Base-by-base conservation (phyloP, 2,113 vertebrate genomes). In the Electrona antarctica region DNA sequence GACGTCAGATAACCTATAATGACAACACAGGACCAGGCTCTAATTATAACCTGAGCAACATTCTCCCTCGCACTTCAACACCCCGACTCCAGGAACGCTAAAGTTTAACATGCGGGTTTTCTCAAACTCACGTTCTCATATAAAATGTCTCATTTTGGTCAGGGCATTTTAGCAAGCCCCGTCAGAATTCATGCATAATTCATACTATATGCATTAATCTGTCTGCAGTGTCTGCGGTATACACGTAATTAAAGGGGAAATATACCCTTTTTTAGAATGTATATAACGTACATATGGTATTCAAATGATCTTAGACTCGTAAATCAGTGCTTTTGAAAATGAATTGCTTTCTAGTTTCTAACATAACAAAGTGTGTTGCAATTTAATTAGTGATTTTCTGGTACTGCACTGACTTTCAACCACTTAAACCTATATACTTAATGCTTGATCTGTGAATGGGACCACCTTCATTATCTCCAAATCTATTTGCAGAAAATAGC, bases 1-100 rank as follows among this genome's bases (percentile, higher is more conserved):
- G 6, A 68, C 77, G 63, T 50, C 59, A 76, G 84, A 88, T 88
- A 82, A 89, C 69, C 69, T 77, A 54, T 68, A 14, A 67, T 41
- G 61, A 84, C 70, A 74, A 7, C 41, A 51, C n/a, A 57, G 72
- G 71, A 60, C 76, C 51, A 2, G 59, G 46, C 50, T 82, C 79
- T 85, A 80, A 84, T 81, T 89, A 86, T 77, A 87, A 50, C 64
- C 64, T 8, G 7, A 60, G 41, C 41, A 66, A 60, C 55, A 51
- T 82, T 82, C 33, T 75, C 57, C 29, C n/a, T 71, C 50, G 47
- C 28, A 52, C 59, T 73, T 80, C 13, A 73, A 71, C 29, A 50
- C 69, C 73, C 68, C 59, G 58, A 55, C 60, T 59, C 33, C 13
- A 46, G 66, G 8, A 82, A 56, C 54, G 59, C 15, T 52, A 29